Evolutionary conservation across 2,113 vertebrate genomes (phyloP).

Genomic region (Mustelus asterias): DNA sequence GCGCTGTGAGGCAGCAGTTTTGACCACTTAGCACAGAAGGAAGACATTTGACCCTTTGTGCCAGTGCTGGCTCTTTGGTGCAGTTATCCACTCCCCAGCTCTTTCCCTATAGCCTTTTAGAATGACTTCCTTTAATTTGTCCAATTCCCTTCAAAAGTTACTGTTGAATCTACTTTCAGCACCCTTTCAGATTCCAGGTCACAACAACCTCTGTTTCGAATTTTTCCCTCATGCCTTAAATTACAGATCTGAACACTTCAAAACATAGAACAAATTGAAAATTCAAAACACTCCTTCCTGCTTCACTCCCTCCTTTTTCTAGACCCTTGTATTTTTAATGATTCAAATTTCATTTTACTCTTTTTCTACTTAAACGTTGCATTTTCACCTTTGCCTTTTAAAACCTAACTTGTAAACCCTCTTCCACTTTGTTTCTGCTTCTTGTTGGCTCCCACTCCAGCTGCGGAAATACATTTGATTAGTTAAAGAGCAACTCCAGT

Average conservation of each 20-base stretch:
- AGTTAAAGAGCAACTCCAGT: background rate
- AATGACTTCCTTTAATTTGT: background rate
- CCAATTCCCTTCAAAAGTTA: background rate
- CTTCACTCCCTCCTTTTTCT: background rate
- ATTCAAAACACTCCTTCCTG: background rate
- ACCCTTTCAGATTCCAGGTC: background rate
- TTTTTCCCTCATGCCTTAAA: background rate
- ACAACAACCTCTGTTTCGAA: background rate
- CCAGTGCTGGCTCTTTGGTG: background rate
- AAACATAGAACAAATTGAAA: background rate
- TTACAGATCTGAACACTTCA: background rate
- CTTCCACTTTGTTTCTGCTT: background rate
- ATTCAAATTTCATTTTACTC: background rate
- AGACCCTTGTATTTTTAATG: background rate
- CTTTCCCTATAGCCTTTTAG: background rate
- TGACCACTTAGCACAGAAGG: background rate
- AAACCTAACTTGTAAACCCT: background rate
- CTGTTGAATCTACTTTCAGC: background rate
- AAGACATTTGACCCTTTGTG: too few species aligned
- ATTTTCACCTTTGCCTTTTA: background rate
- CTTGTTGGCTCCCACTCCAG: background rate
- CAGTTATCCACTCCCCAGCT: background rate
- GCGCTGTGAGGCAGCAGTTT: too few species aligned
- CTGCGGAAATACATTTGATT: background rate
- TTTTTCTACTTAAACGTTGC: background rate